Base-by-base conservation (phyloP, 35 echinoderm and acorn worm genomes). In the Acanthaster planci region DNA sequence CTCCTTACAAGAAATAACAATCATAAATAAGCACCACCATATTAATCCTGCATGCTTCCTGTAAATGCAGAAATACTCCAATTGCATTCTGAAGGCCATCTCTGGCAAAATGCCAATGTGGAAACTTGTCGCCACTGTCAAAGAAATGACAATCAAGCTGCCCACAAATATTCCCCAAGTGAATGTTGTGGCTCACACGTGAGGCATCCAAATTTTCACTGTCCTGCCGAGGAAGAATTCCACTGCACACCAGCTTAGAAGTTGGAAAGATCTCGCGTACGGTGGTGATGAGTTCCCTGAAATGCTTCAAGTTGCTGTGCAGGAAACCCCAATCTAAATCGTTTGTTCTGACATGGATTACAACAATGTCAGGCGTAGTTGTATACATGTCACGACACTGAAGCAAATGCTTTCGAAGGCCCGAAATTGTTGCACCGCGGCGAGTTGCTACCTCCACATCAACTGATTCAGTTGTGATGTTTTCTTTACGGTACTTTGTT, bases 61-160 rank as follows among this genome's bases (percentile, higher is more conserved):
- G n/a, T n/a, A n/a, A n/a, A n/a, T n/a, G n/a, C n/a, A n/a, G n/a
- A n/a, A n/a, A n/a, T n/a, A n/a, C n/a, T n/a, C n/a, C n/a, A n/a
- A n/a, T n/a, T n/a, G n/a, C n/a, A n/a, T n/a, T n/a, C n/a, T 56
- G 53, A 56, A 56, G 53, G 53, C 53, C 53, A 56, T 56, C 53
- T 56, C 22, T 56, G 22, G 53, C 53, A 56, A 56, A n/a, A 56
- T 56, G 53, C 14, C 53, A 56, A 17, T 56, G 14, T 1, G 1
- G 3, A 2, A 56, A 56, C 53, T 17, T 56, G 14, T 56, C 53
- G 22, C 53, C 22, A 56, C 14, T 17, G 22, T 56, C 53, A 17
- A 56, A 14, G 22, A 56, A 56, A 1, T 56, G 14, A n/a, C 53
- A 56, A 56, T 56, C 22, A 56, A 56, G 1, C 22, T n/a, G n/a